A percentile compares a stretch with the other conserved stretches of the same genome.
phyloP scores from a whole-genome alignment of 1,140 invertebrate species.

The Eurosta solidaginis region DNA sequence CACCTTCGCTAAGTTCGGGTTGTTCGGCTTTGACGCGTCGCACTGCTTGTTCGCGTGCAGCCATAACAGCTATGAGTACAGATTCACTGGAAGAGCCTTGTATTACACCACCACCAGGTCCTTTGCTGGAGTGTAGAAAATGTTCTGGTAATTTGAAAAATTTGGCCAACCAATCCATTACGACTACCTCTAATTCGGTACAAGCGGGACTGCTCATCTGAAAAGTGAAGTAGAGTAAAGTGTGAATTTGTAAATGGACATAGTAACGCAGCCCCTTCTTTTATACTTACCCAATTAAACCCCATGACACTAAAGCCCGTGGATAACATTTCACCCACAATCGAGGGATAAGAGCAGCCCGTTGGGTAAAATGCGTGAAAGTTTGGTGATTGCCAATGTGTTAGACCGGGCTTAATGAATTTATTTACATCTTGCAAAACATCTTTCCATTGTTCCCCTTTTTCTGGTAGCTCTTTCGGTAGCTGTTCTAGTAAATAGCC shows the following conservation, averaged over 20 bases:
- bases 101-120: conserved; percentile 89
- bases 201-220: conserved; percentile 89
- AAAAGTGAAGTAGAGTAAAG: not conserved
- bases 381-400: conserved; percentile 92
- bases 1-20: conserved; percentile 67
- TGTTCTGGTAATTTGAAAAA: conserved; percentile 81
- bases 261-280: too few relatives aligned
- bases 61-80: conserved; percentile 80
- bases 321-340: conserved; percentile 86
- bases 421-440: conserved; percentile 82
- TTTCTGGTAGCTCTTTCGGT: conserved; percentile 75
- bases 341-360: conserved; percentile 80
- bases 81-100: conserved; percentile 92
- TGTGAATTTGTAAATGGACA: too few relatives aligned
- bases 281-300: conserved; percentile 82
- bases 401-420: conserved; percentile 87
- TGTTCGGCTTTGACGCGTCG: conserved; percentile 63
- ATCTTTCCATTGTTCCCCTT: conserved; percentile 78
- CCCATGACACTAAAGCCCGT: conserved; percentile 84
- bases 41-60: conserved; percentile 77
- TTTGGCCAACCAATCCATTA: conserved; percentile 95
- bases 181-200: conserved; percentile 92
- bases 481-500: conserved; percentile 76
- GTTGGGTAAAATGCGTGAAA: conserved; percentile 94
- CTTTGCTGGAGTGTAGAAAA: conserved; percentile 76